Conservation (phyloP, 2,888 invertebrate species). For the Sinelater perroti region DNA sequence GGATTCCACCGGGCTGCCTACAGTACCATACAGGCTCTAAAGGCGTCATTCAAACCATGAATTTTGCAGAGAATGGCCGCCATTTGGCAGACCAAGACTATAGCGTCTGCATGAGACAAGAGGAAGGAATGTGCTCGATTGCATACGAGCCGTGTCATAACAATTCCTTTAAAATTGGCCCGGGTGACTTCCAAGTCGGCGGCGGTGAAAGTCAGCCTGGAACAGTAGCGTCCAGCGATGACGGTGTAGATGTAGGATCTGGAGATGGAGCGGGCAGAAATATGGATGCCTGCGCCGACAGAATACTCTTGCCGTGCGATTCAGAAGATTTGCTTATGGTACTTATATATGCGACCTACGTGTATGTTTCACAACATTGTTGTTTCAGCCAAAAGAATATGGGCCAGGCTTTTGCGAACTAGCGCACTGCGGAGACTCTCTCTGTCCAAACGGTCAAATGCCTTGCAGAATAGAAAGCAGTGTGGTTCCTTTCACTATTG, state of each 20-base stretch:
- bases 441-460: conserved; percentile 67
- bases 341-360: background rate
- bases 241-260: conserved; percentile 31
- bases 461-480: conserved; percentile 78
- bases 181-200: conserved; percentile 46
- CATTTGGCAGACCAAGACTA: conserved; percentile 83
- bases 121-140: conserved; percentile 76
- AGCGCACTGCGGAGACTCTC: conserved; percentile 78
- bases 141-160: conserved; percentile 79
- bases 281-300: conserved; percentile 70
- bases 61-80: conserved; percentile 83
- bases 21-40: conserved; percentile 74
- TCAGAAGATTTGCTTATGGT: conserved; percentile 84
- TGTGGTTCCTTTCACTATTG: conserved; percentile 79
- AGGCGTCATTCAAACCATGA: conserved; percentile 77
- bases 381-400: conserved; percentile 65
- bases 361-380: background rate
- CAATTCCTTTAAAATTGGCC: conserved; percentile 80
- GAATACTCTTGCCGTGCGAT: conserved; percentile 83
- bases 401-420: conserved; percentile 77
- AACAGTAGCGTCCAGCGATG: background rate
- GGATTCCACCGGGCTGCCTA: conserved; percentile 80
- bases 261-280: conserved; percentile 47
- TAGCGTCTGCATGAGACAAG: conserved; percentile 77
- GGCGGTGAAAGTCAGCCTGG: background rate